Percentiles rank a stretch among this genome's conserved stretches.
Conservation (phyloP, 37 sponge, comb jelly and placozoan species). For the Geodia barretti region DNA sequence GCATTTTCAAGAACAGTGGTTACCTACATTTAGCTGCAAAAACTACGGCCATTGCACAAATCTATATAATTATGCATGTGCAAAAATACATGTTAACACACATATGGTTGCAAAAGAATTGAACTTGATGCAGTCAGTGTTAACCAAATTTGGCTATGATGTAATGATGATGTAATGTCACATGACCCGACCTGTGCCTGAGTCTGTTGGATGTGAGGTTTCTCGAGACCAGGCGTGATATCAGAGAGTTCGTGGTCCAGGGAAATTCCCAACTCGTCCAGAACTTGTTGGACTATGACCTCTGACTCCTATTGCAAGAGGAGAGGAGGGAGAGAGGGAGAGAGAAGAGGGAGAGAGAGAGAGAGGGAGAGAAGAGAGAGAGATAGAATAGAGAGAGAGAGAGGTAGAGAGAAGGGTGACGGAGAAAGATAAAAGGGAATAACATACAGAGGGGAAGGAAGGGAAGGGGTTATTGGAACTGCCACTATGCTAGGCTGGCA, state of each 20-base stretch:
- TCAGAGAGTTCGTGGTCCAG: constrained; percentile 79
- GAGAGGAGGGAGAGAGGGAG: not conserved
- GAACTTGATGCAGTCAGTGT: too few relatives aligned
- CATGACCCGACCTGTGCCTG: constrained; percentile 21
- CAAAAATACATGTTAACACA: not conserved
- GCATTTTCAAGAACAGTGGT: too few relatives aligned
- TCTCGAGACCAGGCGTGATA: constrained; percentile 73
- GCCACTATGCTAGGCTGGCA: too few relatives aligned
- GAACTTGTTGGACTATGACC: constrained; percentile 77
- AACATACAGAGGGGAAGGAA: not conserved
- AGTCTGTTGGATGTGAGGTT: constrained; percentile 20
- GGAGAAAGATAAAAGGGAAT: not conserved
- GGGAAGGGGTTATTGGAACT: too few relatives aligned
- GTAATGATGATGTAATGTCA: too few relatives aligned
- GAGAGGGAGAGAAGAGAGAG: not conserved
- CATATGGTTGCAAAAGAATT: too few relatives aligned
- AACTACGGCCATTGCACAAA: too few relatives aligned
- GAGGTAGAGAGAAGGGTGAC: not conserved
- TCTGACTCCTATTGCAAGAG: constrained; percentile 64
- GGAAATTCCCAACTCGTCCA: constrained; percentile 89
- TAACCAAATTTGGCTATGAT: too few relatives aligned
- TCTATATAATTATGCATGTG: not conserved
- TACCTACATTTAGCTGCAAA: too few relatives aligned
- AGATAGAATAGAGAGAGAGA: not conserved
- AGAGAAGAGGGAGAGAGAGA: not conserved